Percentiles rank a stretch among this genome's conserved stretches.
Conservation (phyloP, 2,888 invertebrate genomes). For the Ethmia dodecea region DNA sequence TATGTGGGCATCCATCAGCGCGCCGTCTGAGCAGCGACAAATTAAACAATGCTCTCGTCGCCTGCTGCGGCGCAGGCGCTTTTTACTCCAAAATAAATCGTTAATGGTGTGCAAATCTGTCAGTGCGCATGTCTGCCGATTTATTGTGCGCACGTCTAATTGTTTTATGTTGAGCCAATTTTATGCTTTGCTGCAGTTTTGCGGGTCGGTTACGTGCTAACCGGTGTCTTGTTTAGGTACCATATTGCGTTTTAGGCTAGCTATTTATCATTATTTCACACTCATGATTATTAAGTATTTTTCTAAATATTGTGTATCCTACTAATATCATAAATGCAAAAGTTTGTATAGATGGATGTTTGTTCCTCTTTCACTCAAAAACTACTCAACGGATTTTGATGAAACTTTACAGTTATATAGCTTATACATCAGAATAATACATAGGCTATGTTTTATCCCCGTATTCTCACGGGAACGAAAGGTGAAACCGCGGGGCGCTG, state of each 20-base stretch:
- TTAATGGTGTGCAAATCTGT: constrained; percentile 71
- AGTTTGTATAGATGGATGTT: no score
- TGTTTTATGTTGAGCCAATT: constrained; percentile 31
- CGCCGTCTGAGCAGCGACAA: constrained; percentile 51
- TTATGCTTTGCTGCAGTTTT: constrained; percentile 25
- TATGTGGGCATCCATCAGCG: constrained; percentile 59
- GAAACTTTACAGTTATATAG: no score
- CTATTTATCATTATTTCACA: no score
- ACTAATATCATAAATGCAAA: no score
- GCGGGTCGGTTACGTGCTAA: constrained; percentile 1
- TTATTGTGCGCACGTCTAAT: constrained; percentile 47
- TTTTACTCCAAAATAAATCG: constrained; percentile 33
- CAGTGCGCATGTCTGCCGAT: constrained; percentile 50
- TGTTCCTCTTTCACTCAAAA: no score
- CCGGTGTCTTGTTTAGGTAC: not conserved
- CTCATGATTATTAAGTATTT: no score
- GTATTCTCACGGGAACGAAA: no score
- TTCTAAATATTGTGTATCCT: no score
- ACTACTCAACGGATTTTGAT: no score
- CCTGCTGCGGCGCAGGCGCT: constrained; percentile 18
- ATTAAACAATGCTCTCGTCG: constrained; percentile 64
- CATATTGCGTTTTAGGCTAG: not conserved
- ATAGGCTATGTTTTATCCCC: no score
- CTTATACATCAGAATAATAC: no score
- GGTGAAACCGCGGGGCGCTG: no score